These are phyloP conservation scores for Theonella swinhoei DNA, from an alignment of 37 sponge, comb jelly and placozoan species.

Conservation along the genomic window DNA sequence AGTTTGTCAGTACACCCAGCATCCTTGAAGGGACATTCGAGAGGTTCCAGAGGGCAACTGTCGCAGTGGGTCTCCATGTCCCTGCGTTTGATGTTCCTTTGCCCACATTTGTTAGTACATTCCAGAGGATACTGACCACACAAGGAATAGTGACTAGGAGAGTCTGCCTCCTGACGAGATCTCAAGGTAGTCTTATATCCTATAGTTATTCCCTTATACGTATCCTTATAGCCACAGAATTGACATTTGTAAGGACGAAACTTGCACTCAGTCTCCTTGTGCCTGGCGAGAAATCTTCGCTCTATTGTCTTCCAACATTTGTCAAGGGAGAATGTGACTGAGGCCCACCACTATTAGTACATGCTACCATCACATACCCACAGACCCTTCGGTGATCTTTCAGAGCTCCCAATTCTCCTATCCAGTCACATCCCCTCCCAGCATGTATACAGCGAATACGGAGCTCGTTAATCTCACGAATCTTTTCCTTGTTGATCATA, in stretches of 20 bases:
- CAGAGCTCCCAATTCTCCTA: not conserved
- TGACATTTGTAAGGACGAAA: slow-evolving; percentile 5
- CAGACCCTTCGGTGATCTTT: not conserved
- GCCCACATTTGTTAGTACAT: slow-evolving; percentile 20
- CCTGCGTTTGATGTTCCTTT: not conserved
- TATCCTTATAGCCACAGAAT: not conserved
- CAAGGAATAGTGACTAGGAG: not conserved
- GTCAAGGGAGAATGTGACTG: too few relatives aligned
- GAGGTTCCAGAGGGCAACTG: not conserved
- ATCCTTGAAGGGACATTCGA: not conserved
- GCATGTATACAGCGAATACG: not conserved
- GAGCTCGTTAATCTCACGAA: not conserved
- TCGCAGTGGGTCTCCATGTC: not conserved
- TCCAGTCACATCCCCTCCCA: not conserved
- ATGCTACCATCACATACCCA: not conserved
- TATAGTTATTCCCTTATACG: slow-evolving; percentile 19
- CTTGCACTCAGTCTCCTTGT: not conserved
- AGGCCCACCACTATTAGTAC: not conserved
- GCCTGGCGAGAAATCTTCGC: not conserved
- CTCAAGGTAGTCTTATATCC: too few relatives aligned
- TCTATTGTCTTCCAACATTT: too few relatives aligned
- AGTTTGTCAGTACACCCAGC: not conserved
- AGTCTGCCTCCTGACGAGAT: too few relatives aligned
- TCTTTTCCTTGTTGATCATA: not conserved
- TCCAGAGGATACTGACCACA: not conserved